A percentile compares a stretch with the other conserved stretches of the same genome.
These are phyloP conservation scores for Pogonomyrmex californicus DNA, from an alignment of 1,140 invertebrate genomes.

Conservation along the genomic window DNA sequence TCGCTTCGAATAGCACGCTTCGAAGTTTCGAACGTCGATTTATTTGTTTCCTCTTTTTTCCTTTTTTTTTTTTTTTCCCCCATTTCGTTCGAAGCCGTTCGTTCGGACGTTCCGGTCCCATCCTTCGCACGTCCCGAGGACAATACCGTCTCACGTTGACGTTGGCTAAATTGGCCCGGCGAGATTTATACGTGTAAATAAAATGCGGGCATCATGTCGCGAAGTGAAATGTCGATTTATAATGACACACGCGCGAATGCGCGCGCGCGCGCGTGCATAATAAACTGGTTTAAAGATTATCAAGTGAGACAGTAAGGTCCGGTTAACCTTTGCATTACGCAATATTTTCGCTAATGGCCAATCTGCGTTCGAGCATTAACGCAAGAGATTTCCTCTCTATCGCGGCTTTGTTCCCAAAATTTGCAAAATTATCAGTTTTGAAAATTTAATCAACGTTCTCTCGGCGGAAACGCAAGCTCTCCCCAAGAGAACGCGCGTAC, in stretches of 20 bases:
- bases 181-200: conserved; percentile 35
- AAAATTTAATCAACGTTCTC: background rate
- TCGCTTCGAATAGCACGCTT: background rate
- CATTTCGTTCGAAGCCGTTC: too few species aligned
- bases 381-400: background rate
- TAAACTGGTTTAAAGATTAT: conserved; percentile 31
- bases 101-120: background rate
- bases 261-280: background rate
- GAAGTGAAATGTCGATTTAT: conserved; percentile 35
- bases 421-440: background rate
- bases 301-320: conserved; percentile 26
- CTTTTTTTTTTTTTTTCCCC: too few species aligned
- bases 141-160: background rate
- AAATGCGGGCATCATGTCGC: conserved; percentile 17
- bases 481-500: too few species aligned
- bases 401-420: background rate
- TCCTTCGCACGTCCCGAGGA: background rate
- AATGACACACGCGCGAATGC: conserved; percentile 14
- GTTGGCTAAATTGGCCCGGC: conserved; percentile 13
- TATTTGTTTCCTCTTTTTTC: background rate
- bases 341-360: conserved; percentile 6
- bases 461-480: background rate
- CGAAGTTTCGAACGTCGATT: background rate
- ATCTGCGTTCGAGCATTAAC: background rate
- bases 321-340: conserved; percentile 41